phyloP scores from a whole-genome alignment of 2,888 invertebrate genomes.

The Drosophila aldrichi region DNA sequence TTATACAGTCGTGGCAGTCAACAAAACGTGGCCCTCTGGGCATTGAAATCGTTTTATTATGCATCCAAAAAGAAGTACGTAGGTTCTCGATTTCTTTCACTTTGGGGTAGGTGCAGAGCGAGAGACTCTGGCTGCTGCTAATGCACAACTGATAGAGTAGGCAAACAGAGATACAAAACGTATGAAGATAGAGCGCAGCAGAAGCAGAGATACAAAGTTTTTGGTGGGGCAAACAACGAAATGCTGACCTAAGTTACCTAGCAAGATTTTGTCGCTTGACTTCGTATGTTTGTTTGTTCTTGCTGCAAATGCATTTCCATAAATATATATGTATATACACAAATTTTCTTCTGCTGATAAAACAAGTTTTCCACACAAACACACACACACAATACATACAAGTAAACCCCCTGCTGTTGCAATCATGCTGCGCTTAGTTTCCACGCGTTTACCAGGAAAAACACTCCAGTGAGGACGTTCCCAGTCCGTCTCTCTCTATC shows the following conservation, averaged over 20 bases:
- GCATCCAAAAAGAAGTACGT: conserved; percentile 48
- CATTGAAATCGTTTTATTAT: conserved; percentile 45
- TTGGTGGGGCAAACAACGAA: conserved; percentile 31
- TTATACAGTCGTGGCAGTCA: conserved; percentile 50
- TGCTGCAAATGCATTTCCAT: conserved; percentile 59
- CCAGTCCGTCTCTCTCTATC: background rate
- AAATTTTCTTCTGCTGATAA: conserved; percentile 46
- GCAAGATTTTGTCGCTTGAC: conserved; percentile 47
- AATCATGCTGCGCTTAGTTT: conserved; percentile 49
- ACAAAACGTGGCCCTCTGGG: conserved; percentile 39
- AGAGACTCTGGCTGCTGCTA: conserved; percentile 32
- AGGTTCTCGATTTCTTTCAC: conserved; percentile 13
- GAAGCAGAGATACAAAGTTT: conserved; percentile 30
- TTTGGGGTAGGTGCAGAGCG: conserved; percentile 53
- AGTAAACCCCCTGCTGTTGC: conserved; percentile 23
- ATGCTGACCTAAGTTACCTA: conserved; percentile 47
- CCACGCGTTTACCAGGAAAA: conserved; percentile 76
- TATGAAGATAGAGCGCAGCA: conserved; percentile 33
- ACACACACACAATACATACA: background rate
- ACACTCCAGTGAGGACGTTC: conserved; percentile 34
- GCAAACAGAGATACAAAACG: conserved; percentile 40
- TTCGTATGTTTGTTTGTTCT: conserved; percentile 59
- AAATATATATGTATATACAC: conserved; percentile 73
- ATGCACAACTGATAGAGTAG: conserved; percentile 46
- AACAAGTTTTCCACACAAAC: conserved; percentile 58